Evolutionary conservation across 2,113 vertebrate genomes (phyloP), one percentile per base, ranked within the genome.

Genomic region (Tyto alba): DNA sequence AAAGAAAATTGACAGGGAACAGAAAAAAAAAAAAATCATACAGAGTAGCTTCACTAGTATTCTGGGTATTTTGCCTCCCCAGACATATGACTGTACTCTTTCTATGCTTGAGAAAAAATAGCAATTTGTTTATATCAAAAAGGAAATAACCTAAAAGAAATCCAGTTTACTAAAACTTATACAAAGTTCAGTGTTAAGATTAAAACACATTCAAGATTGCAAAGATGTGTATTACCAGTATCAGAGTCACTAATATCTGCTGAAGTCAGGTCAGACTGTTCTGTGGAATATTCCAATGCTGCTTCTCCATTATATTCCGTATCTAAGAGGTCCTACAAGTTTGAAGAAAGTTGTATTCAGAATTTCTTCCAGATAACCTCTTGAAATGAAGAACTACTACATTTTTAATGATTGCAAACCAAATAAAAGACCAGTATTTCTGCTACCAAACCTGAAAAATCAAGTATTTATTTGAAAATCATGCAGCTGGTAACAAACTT

Each of bases 171-270:
- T 93, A n/a, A 53, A 68, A 88, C 68, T 81, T 53, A 52, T 32
- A 20, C 52, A 85, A 66, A 4, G 26, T 47, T 89, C 16, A 60
- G 15, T n/a, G 7, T 45, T 73, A 81, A 75, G 40, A 82, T 69
- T 52, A 76, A 96, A 57, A 20, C 40, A 82, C 13, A 56, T 52
- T 71, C 25, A 63, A 78, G 66, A 91, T 4, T 45, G 13, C 34
- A 47, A 88, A 27, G 34, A 55, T 41, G 45, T 47, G 45, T 47
- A 26, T 93, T 96, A 96, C 96, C 96, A 47, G 53, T 77, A 30
- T 75, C 76, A 41, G 60, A 80, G 41, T 90, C 94, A 69, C 30
- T 81, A 52, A 64, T 57, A 75, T 81, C 88, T 89, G 57, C 82
- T 75, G 88, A 92, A 57, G 78, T 85, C 14, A 10, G 71, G 36